Base-by-base conservation (phyloP, 2,797 vertebrate genomes). In the Dryobates pubescens region DNA sequence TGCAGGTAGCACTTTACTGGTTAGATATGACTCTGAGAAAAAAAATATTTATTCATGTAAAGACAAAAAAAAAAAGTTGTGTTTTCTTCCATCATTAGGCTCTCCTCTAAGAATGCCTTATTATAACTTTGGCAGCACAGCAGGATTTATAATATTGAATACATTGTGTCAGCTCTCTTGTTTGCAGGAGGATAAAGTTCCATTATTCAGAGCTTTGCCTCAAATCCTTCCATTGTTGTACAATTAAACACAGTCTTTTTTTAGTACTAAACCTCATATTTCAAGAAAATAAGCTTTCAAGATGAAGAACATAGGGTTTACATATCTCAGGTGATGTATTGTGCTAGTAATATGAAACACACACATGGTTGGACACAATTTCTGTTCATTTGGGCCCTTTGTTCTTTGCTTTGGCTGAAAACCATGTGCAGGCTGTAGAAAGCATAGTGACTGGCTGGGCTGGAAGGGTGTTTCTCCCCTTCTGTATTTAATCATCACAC, bases 161-260 rank as follows among this genome's bases (percentile, higher is more conserved):
- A 85, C 47, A 41, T 89, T 93, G 88, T 94, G 84, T 91, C 91
- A 86, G 82, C 63, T 83, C 41, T 72, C 81, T 90, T 92, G 87
- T 92, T 92, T 94, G 92, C 74, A 41, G 68, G 65, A 63, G 92
- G 92, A 94, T 93, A 73, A 90, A 82, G 43, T 88, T 79, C 94
- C 68, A 83, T 94, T 95, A 86, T 94, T 90, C 73, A 74, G 71
- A 38, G 83, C 65, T 94, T 93, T 93, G 70, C 86, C 68, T 78
- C 75, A 77, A 93, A 91, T 90, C 88, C 72, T 9, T 67, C 58
- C 64, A 89, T 88, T 93, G 91, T 88, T 26, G 8, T 74, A 57
- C 90, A 94, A 95, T 97, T 96, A 95, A 96, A 86, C 74, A 47
- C 38, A 80, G 45, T 5, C 76, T 73, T 29, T 85, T 82, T 93